Percentiles rank a stretch among this genome's conserved stretches.
Conservation (phyloP, 1,140 invertebrate genomes). For the Homalodisca vitripennis region DNA sequence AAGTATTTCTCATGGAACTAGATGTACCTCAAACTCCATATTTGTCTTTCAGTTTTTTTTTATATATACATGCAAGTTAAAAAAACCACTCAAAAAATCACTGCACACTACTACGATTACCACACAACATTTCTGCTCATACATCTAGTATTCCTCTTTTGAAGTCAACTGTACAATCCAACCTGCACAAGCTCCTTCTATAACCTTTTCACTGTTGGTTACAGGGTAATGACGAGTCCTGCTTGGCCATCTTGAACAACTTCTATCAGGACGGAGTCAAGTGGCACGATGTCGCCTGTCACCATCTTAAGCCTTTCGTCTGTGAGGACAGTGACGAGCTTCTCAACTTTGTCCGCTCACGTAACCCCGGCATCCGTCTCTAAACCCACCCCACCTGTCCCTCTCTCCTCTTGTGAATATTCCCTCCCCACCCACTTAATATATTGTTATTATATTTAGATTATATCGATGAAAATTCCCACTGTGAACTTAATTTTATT, state of each 20-base stretch:
- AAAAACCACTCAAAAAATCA: no score
- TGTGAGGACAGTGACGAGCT: constrained; percentile 91
- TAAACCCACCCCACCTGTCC: constrained; percentile 51
- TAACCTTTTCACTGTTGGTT: no score
- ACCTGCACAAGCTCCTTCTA: no score
- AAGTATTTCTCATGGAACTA: no score
- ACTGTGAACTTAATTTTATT: constrained; percentile 21
- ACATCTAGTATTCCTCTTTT: no score
- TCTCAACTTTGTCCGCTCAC: constrained; percentile 84
- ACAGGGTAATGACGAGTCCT: constrained; percentile 86
- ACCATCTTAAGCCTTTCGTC: constrained; percentile 89
- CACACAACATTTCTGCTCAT: no score
- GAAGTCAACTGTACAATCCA: no score
- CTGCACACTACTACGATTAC: no score
- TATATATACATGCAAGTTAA: no score
- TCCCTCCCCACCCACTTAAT: neutral
- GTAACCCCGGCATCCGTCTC: constrained; percentile 79
- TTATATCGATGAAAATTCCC: constrained; percentile 11
- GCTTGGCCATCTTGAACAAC: constrained; percentile 85
- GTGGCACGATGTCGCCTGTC: constrained; percentile 90
- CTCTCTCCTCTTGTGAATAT: constrained; percentile 11
- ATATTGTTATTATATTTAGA: constrained; percentile 22
- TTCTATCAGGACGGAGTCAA: constrained; percentile 91
- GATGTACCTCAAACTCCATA: no score
- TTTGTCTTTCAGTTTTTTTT: no score